phyloP scores from a whole-genome alignment of 2,888 invertebrate genomes.

The Mythimna lalbum region DNA sequence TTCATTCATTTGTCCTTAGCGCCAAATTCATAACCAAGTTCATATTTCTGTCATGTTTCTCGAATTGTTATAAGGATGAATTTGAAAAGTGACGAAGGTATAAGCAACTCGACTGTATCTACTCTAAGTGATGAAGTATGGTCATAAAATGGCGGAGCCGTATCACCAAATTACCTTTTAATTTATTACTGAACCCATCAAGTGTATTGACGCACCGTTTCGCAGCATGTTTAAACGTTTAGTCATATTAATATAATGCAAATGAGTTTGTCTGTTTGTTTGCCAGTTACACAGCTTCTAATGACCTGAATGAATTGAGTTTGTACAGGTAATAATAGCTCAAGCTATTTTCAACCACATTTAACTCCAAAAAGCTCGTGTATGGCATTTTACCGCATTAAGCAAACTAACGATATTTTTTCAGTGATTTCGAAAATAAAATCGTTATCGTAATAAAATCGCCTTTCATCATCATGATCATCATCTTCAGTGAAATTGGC shows the following conservation, averaged over 20 bases:
- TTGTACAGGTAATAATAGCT: neutral
- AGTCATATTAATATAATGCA: slow-evolving; percentile 7
- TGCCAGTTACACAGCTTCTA: neutral
- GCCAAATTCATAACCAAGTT: no score
- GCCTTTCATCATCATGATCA: no score
- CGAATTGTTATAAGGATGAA: neutral
- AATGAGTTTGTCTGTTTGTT: slow-evolving; percentile 2
- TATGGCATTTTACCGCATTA: no score
- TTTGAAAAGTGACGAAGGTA: neutral
- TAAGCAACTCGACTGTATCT: neutral
- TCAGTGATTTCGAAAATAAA: no score
- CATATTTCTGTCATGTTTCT: no score
- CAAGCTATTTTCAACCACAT: no score
- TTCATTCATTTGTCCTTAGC: no score
- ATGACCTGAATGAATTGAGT: neutral
- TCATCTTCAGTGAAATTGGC: no score
- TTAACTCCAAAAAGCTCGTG: no score
- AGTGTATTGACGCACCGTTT: slow-evolving; percentile 18
- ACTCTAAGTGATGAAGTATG: slow-evolving; percentile 32
- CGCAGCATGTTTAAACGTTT: neutral
- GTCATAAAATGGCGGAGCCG: slow-evolving; percentile 36
- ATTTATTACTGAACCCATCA: slow-evolving; percentile 32
- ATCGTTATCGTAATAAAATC: no score
- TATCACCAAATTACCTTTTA: slow-evolving; percentile 35
- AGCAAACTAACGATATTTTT: no score